A percentile compares a stretch with the other conserved stretches of the same genome.
phyloP scores from a whole-genome alignment of 2,888 invertebrate genomes.

The Zaprionus bogoriensis region DNA sequence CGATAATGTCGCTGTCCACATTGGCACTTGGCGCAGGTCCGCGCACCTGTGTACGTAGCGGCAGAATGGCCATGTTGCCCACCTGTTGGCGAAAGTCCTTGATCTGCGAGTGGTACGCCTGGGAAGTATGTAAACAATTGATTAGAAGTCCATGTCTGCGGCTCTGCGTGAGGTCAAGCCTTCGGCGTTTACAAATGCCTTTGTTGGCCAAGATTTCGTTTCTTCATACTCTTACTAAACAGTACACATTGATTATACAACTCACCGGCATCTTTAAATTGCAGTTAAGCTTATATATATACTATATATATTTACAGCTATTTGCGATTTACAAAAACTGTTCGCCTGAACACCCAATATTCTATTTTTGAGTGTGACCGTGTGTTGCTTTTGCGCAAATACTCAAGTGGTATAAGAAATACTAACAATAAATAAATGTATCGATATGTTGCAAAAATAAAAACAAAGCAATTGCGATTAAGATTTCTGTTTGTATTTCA shows the following conservation, averaged over 20 bases:
- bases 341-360: slow-evolving; percentile 6
- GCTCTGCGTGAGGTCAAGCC: slow-evolving; percentile 17
- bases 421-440: neutral
- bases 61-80: slow-evolving; percentile 96
- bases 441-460: neutral
- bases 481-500: too few relatives aligned
- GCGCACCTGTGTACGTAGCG: slow-evolving; percentile 93
- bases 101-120: slow-evolving; percentile 98
- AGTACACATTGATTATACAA: neutral
- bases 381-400: neutral
- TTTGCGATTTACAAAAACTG: slow-evolving; percentile 3
- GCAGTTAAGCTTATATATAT: neutral
- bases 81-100: slow-evolving; percentile 88
- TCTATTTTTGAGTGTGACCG: slow-evolving; percentile 11
- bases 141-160: neutral
- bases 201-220: too few relatives aligned
- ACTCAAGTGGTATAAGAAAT: neutral
- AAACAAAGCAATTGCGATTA: neutral
- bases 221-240: too few relatives aligned
- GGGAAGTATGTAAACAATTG: slow-evolving; percentile 23
- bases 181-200: neutral
- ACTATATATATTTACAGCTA: neutral
- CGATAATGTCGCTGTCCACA: slow-evolving; percentile 94
- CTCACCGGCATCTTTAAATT: slow-evolving; percentile 54
- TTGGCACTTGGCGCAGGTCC: slow-evolving; percentile 94